Evolutionary conservation across 2,113 vertebrate species (phyloP).

Genomic region (Dipodomys stephensi): DNA sequence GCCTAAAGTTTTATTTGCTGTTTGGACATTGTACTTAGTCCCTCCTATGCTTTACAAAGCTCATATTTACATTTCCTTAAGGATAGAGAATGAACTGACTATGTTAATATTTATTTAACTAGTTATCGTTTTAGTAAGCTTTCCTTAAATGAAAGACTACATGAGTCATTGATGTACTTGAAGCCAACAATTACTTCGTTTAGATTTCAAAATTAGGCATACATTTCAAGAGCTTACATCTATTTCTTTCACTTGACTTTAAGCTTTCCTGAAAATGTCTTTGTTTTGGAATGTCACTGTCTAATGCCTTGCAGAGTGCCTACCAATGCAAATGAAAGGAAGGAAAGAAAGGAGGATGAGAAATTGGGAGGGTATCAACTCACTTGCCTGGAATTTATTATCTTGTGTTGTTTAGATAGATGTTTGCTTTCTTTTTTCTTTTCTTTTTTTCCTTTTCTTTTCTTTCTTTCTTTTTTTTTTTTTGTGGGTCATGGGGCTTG

Average conservation of each 20-base stretch:
- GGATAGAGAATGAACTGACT: neutral
- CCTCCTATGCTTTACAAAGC: neutral
- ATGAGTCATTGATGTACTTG: conserved; percentile 16
- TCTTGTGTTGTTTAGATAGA: neutral
- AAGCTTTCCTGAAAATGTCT: neutral
- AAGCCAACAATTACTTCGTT: conserved; percentile 1
- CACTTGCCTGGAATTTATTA: neutral
- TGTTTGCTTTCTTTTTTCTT: neutral
- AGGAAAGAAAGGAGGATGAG: neutral
- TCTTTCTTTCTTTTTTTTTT: too few species aligned
- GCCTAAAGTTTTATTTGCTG: neutral
- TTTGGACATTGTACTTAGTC: conserved; percentile 17
- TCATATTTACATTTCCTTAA: conserved; percentile 54
- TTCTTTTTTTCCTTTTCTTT: too few species aligned
- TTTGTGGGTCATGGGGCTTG: too few species aligned
- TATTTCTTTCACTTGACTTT: neutral
- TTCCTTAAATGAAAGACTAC: neutral
- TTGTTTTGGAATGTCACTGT: neutral
- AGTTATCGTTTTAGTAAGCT: conserved; percentile 14
- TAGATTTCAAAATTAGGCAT: neutral
- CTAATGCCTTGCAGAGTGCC: neutral
- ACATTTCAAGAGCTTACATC: neutral
- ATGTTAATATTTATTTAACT: conserved; percentile 51
- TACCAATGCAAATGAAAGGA: neutral
- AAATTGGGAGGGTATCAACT: neutral